Percentiles rank a stretch among this genome's conserved stretches.
Conservation (phyloP, 2,797 vertebrate genomes). For the Sebastes matsubarae region DNA sequence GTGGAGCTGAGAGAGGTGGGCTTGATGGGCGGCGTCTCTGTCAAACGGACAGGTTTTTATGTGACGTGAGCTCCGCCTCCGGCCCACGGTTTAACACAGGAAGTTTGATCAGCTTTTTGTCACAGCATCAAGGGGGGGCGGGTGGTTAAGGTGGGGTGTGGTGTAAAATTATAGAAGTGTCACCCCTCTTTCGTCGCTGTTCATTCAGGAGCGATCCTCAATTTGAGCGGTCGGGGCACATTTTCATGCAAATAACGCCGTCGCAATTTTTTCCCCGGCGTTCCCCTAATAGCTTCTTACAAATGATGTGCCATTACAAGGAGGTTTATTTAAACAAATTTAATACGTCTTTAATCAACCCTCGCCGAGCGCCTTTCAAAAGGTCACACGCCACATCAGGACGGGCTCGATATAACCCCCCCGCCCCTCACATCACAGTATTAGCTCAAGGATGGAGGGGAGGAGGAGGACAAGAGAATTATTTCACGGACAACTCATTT, state of each 20-base stretch:
- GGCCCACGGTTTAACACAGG: slow-evolving; percentile 31
- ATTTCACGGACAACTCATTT: slow-evolving; percentile 99
- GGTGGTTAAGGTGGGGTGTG: background rate
- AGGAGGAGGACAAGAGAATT: slow-evolving; percentile 87
- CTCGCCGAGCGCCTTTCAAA: slow-evolving; percentile 92
- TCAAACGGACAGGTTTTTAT: slow-evolving; percentile 58
- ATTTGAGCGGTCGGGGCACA: slow-evolving; percentile 83
- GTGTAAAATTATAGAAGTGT: slow-evolving; percentile 89
- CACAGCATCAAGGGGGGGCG: slow-evolving; percentile 22
- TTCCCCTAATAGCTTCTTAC: slow-evolving; percentile 99
- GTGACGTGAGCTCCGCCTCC: slow-evolving; percentile 66
- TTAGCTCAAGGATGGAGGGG: slow-evolving; percentile 93
- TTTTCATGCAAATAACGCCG: slow-evolving; percentile 98
- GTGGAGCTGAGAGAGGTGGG: slow-evolving; percentile 3
- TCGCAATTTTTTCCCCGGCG: slow-evolving; percentile 86
- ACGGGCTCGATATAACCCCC: slow-evolving; percentile 68
- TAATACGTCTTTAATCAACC: slow-evolving; percentile 99
- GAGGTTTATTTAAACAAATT: slow-evolving; percentile 99
- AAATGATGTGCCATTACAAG: slow-evolving; percentile 99
- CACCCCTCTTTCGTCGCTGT: slow-evolving; percentile 84
- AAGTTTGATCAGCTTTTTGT: slow-evolving; percentile 85
- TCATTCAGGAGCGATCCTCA: slow-evolving; percentile 92
- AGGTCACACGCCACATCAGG: slow-evolving; percentile 99
- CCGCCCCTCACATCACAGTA: slow-evolving; percentile 83
- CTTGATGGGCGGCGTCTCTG: slow-evolving; percentile 33